Evolutionary conservation across 2,113 vertebrate genomes (phyloP), one percentile per base, ranked within the genome.

Genomic region (Cygnus buccinator): DNA sequence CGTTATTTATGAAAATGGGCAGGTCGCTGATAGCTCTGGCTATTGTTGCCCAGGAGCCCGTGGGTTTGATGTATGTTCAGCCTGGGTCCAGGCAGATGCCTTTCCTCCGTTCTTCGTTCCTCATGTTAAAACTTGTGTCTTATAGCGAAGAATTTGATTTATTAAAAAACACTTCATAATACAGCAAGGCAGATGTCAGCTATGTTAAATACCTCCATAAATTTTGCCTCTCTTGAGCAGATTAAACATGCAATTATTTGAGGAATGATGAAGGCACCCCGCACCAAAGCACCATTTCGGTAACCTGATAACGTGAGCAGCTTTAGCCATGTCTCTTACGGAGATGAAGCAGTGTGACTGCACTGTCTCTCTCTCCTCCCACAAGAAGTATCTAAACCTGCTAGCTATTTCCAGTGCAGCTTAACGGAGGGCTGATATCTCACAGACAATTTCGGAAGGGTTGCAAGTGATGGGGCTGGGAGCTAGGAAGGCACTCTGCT

Each of bases 71-170:
- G 5, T 67, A 21, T 13, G 73, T 74, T 94, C 79, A 89, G 73
- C 89, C 85, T 26, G 28, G 55, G 65, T 94, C 95, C 94, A 39
- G 44, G 94, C 22, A 33, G 94, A 62, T 80, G 80, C 75, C 66
- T 95, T 93, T 92, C 84, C 68, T 93, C 23, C 35, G 28, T 88
- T 86, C 4, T 71, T 90, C 81, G 63, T 88, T 95, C 87, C 95
- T 97, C 93, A 2, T 37, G 95, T 91, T 94, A 71, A 95, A 87
- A 93, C 94, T 95, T 95, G 91, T 93, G 92, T 55, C 66, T 97
- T 65, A 44, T 23, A 93, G 67, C 55, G 88, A 54, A 86, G 95
- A 70, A 78, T 55, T 54, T 80, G 87, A 90, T 94, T 95, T 91
- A 96, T 95, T 97, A 77, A 84, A 94, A 97, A 91, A 2, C 5